Base-by-base conservation (phyloP, 92 coral and sea anemone species). In the Phenganax marumi region DNA sequence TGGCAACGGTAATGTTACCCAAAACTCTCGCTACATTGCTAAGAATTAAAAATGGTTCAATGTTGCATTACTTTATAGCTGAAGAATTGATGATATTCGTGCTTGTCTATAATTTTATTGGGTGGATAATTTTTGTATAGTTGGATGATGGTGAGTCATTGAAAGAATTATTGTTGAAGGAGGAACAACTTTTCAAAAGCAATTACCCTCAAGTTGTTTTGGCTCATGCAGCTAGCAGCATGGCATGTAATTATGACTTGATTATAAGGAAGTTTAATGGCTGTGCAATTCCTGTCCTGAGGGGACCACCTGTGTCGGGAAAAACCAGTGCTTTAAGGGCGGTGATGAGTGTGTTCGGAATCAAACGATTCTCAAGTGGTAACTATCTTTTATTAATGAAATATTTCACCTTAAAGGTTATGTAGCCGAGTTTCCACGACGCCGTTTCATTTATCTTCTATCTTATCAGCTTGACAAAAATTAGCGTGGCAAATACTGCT, bases 121-220 rank as follows among this genome's bases (percentile, higher is more conserved):
- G 1, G 17, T 19, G 17, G 17, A 14, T 14, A 3, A 14, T 56
- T 14, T 56, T 56, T 14, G 1, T 19, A 56, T 0, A 56, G n/a
- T 56, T 56, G 63, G 63, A 56, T 56, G 63, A 56, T 14, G 21
- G 63, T 14, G 63, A 56, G 63, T 56, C 63, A 56, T 56, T 56
- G 21, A 56, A 56, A 56, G n/a, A 56, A 56, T 19, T 56, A 14
- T 56, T 14, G 17, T 56, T 56, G 43, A 33, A 33, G 43, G 43
- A 33, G 43, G 4, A 33, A 33, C 2, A 33, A 4, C 43, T 33
- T 33, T 33, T 33, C 43, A 33, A 33, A 33, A 56, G 3, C 21
- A 56, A 56, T 6, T 56, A 56, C 63, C 63, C 63, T 19, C 63
- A 56, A 19, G 63, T 19, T 14, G 63, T 56, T 6, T 14, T 56